A percentile compares a stretch with the other conserved stretches of the same genome.
phyloP scores from a whole-genome alignment of 2,888 invertebrate genomes.

The Psylliodes chrysocephalus region DNA sequence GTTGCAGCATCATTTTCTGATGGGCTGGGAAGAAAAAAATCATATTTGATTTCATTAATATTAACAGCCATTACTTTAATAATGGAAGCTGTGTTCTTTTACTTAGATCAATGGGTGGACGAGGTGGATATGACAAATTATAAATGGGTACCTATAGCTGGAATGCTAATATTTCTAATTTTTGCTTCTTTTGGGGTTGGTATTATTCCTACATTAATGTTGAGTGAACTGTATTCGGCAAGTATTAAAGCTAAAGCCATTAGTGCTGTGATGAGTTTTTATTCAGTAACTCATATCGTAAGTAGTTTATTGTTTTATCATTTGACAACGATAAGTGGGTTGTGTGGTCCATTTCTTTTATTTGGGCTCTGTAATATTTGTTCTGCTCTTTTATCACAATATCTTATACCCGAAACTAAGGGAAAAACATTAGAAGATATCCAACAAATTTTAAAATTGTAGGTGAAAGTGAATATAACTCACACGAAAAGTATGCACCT shows the following conservation, averaged over 20 bases:
- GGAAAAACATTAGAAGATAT: slow-evolving; percentile 60
- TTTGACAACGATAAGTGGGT: slow-evolving; percentile 51
- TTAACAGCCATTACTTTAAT: slow-evolving; percentile 43
- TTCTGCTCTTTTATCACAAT: slow-evolving; percentile 50
- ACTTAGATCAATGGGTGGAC: slow-evolving; percentile 42
- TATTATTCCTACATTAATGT: slow-evolving; percentile 53
- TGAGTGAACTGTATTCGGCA: slow-evolving; percentile 55
- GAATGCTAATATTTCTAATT: slow-evolving; percentile 52
- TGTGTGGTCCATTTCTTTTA: slow-evolving; percentile 56
- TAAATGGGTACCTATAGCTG: slow-evolving; percentile 56
- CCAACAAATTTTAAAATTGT: slow-evolving; percentile 49
- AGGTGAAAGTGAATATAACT: no score
- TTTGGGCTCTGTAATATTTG: slow-evolving; percentile 52
- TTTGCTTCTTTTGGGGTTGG: slow-evolving; percentile 52
- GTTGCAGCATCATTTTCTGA: slow-evolving; percentile 47
- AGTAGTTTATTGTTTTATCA: slow-evolving; percentile 55
- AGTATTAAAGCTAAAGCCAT: slow-evolving; percentile 56
- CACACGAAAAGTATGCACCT: no score
- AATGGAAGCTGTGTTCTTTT: slow-evolving; percentile 48
- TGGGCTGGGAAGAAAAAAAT: slow-evolving; percentile 48
- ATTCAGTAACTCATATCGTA: slow-evolving; percentile 47
- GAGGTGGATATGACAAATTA: slow-evolving; percentile 45
- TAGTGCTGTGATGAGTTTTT: slow-evolving; percentile 49
- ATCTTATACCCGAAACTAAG: slow-evolving; percentile 58
- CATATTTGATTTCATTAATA: slow-evolving; percentile 48